Conservation (phyloP, 2,113 vertebrate species). For the Pandion haliaetus region DNA sequence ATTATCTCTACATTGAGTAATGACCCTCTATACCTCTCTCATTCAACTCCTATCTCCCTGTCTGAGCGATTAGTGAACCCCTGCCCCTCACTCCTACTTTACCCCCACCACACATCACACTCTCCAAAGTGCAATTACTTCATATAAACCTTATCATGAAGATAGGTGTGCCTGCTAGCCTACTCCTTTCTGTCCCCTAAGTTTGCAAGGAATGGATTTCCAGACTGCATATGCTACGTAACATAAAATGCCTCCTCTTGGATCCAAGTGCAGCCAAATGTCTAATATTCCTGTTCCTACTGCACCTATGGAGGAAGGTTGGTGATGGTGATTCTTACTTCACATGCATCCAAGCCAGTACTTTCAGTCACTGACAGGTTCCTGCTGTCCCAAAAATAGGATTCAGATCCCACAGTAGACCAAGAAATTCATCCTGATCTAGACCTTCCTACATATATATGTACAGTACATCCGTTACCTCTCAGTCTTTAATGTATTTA, state of each 20-base stretch:
- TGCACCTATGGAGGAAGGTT: background rate
- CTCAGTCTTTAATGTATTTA: background rate
- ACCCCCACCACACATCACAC: background rate
- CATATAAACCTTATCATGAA: background rate
- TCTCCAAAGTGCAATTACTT: background rate
- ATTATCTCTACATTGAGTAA: background rate
- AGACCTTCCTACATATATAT: fast-evolving
- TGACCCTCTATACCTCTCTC: background rate
- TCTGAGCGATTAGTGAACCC: background rate
- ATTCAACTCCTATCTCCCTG: background rate
- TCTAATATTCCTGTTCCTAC: background rate
- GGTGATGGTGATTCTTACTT: fast-evolving
- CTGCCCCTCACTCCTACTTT: background rate
- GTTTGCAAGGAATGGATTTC: background rate
- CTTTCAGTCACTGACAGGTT: background rate
- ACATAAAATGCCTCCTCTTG: background rate
- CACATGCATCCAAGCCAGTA: background rate
- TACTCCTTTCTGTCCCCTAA: background rate
- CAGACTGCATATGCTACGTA: background rate
- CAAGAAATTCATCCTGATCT: background rate
- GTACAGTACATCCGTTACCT: background rate
- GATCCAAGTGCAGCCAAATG: background rate
- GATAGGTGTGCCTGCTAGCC: background rate
- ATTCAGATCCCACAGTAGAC: background rate
- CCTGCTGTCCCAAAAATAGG: background rate